Evolutionary conservation across 2,888 invertebrate species (phyloP).

Genomic region (Argynnis bischoffii): DNA sequence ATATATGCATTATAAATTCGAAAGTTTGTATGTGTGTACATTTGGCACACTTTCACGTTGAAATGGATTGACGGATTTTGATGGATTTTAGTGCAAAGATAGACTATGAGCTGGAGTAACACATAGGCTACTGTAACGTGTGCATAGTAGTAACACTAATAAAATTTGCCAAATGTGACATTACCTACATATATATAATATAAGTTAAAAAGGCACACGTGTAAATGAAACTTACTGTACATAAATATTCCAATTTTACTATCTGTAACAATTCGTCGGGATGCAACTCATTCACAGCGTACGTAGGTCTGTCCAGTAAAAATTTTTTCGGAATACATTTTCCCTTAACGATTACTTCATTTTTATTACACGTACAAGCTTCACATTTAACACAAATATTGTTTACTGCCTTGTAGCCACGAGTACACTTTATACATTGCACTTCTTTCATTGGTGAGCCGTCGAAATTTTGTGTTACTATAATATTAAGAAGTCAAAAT

Average conservation of each 20-base stretch:
- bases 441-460: conserved; percentile 70
- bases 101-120: too few relatives aligned
- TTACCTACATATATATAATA: too few relatives aligned
- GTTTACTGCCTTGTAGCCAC: conserved; percentile 55
- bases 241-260: conserved; percentile 68
- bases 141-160: neutral
- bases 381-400: conserved; percentile 65
- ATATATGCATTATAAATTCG: too few relatives aligned
- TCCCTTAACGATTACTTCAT: conserved; percentile 58
- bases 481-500: conserved; percentile 18
- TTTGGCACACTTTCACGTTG: too few relatives aligned
- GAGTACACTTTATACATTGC: conserved; percentile 69
- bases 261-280: conserved; percentile 58
- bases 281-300: conserved; percentile 58
- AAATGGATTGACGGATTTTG: too few relatives aligned
- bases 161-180: neutral
- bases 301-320: conserved; percentile 60
- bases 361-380: conserved; percentile 56
- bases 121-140: too few relatives aligned
- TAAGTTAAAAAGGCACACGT: too few relatives aligned
- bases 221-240: conserved; percentile 56
- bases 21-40: too few relatives aligned
- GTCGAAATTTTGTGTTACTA: conserved; percentile 72
- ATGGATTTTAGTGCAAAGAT: too few relatives aligned
- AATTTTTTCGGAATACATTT: conserved; percentile 62